Evolutionary conservation across 23 tunicate genomes (phyloP).

Genomic region (Halocynthia roretzi): DNA sequence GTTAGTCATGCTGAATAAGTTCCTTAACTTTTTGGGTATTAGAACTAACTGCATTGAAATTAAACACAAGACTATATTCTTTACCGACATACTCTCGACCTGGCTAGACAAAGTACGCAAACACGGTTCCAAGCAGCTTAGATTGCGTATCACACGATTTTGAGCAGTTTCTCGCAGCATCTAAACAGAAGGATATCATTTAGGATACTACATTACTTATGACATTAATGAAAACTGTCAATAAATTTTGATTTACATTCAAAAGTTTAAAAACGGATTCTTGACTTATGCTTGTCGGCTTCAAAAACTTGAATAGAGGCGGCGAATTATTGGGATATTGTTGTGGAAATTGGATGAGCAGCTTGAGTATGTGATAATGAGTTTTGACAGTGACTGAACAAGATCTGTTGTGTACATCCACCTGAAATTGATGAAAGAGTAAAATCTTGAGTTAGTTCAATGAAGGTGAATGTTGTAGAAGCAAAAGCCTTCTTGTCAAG

Average conservation of each 20-base stretch:
- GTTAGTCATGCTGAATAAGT: too few species aligned
- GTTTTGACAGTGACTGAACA: conserved; percentile 42
- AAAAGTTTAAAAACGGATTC: conserved; percentile 7
- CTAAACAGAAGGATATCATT: conserved; percentile 5
- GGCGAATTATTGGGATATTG: conserved; percentile 54
- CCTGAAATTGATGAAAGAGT: conserved; percentile 21
- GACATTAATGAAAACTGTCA: not conserved
- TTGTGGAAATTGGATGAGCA: conserved; percentile 45
- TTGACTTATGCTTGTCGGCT: conserved; percentile 22
- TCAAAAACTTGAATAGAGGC: conserved; percentile 44
- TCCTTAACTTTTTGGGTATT: too few species aligned
- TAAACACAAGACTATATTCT: conserved; percentile 1
- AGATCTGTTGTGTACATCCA: conserved; percentile 33
- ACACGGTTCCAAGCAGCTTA: conserved; percentile 74
- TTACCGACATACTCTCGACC: conserved; percentile 56
- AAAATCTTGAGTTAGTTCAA: too few species aligned
- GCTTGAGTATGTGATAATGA: conserved; percentile 15
- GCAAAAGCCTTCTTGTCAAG: too few species aligned
- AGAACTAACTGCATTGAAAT: too few species aligned
- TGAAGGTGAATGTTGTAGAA: too few species aligned
- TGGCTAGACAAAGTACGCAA: conserved; percentile 40
- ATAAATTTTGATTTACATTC: conserved; percentile 15
- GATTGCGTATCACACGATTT: conserved; percentile 44
- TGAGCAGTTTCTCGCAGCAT: conserved; percentile 67
- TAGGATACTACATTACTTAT: too few species aligned